Conservation (phyloP, 2,797 vertebrate genomes). For the Tapirus indicus region DNA sequence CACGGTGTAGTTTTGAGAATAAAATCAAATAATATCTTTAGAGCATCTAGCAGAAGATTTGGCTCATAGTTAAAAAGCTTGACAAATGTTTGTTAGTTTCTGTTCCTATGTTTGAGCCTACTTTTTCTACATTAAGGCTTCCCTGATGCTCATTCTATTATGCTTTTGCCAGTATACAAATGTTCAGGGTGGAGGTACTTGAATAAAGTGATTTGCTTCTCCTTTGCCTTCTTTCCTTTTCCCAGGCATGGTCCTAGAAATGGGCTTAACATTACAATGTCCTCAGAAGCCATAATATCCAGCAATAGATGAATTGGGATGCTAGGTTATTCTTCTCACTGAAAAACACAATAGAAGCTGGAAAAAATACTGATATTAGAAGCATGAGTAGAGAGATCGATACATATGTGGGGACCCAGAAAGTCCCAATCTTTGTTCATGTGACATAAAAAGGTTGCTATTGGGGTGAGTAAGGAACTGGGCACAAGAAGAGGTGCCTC, state of each 20-base stretch:
- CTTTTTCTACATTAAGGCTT: neutral
- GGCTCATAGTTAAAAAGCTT: neutral
- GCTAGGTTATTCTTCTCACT: neutral
- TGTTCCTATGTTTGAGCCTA: neutral
- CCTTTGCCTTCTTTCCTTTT: neutral
- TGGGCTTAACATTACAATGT: neutral
- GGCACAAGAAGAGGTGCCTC: neutral
- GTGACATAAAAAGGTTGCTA: neutral
- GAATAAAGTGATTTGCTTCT: neutral
- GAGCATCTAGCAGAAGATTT: neutral
- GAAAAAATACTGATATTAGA: neutral
- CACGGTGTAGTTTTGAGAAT: constrained; percentile 12
- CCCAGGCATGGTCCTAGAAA: neutral
- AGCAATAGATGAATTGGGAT: neutral
- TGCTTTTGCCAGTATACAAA: neutral
- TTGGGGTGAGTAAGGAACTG: neutral
- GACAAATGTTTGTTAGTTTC: constrained; percentile 6
- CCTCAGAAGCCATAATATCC: neutral
- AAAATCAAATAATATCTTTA: neutral
- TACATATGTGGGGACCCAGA: neutral
- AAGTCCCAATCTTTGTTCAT: neutral
- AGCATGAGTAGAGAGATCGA: neutral
- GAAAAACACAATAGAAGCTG: neutral
- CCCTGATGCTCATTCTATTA: neutral
- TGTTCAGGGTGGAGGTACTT: neutral